Conservation (phyloP, 2,113 vertebrate genomes). For the Albula goreensis region DNA sequence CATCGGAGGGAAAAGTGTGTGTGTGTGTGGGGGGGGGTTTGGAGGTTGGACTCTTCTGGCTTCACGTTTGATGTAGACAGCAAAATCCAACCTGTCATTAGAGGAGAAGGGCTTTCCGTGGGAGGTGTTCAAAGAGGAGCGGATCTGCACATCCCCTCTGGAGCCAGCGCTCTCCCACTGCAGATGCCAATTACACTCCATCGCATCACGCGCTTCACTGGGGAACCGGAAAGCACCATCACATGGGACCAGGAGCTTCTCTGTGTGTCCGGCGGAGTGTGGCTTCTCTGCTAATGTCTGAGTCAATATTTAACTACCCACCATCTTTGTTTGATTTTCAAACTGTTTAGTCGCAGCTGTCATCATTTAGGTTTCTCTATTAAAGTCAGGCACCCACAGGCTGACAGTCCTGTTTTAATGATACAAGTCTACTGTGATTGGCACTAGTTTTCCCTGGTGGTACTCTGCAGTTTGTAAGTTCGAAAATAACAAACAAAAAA, state of each 20-base stretch:
- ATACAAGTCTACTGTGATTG: no score
- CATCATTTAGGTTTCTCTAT: not conserved
- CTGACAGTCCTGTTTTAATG: no score
- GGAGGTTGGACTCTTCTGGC: not conserved
- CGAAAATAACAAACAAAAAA: no score
- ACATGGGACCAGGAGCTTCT: not conserved
- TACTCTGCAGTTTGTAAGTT: no score
- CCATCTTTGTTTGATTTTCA: not conserved
- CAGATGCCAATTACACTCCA: not conserved
- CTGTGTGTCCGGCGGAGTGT: not conserved
- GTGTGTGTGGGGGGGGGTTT: not conserved
- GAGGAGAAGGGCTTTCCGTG: not conserved
- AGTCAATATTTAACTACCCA: not conserved
- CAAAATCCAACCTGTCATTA: constrained; percentile 1
- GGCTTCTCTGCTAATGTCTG: not conserved
- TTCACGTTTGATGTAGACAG: not conserved
- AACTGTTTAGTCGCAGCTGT: not conserved
- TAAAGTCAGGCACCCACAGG: not conserved
- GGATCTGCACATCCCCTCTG: not conserved
- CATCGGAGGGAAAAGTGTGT: not conserved
- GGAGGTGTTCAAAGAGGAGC: not conserved
- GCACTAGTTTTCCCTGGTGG: no score
- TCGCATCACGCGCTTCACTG: not conserved
- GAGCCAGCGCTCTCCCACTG: not conserved
- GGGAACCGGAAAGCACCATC: not conserved